Evolutionary conservation across 53 echinoderm and acorn worm genomes (phyloP).

Genomic region (Paelopatides confundens): DNA sequence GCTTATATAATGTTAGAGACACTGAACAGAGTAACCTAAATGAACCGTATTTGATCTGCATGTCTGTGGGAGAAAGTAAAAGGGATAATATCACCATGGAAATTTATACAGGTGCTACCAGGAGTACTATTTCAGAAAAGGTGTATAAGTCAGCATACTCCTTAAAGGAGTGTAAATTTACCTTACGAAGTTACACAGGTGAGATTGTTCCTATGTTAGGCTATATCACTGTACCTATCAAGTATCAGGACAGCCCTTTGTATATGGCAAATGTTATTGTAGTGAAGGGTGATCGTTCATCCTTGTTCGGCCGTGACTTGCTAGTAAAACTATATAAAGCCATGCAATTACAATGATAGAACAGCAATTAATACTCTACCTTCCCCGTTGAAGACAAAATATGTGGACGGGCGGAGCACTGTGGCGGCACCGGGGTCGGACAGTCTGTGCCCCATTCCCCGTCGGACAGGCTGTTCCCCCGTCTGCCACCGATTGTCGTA

Average conservation of each 20-base stretch:
- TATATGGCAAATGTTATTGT: conserved; percentile 34
- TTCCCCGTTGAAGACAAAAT: too few species aligned
- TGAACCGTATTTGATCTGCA: not conserved
- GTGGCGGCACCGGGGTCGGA: too few species aligned
- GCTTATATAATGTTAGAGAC: too few species aligned
- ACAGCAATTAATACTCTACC: too few species aligned
- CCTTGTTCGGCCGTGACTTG: conserved; percentile 55
- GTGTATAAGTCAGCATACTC: not conserved
- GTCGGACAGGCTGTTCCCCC: too few species aligned
- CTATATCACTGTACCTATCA: conserved; percentile 34
- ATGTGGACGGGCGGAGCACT: too few species aligned
- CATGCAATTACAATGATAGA: too few species aligned
- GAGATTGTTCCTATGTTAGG: conserved; percentile 48
- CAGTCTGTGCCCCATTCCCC: too few species aligned
- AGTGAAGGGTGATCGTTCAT: conserved; percentile 44
- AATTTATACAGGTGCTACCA: conserved; percentile 23
- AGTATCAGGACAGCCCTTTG: not conserved
- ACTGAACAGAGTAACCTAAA: too few species aligned
- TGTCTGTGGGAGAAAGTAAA: not conserved
- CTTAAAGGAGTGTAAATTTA: not conserved
- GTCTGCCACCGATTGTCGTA: too few species aligned
- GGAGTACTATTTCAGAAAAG: conserved; percentile 18
- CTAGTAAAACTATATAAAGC: too few species aligned
- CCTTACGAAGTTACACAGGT: too few species aligned
- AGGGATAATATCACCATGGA: not conserved